Conservation (phyloP, 2,797 vertebrate genomes). For the Crax fasciolata region DNA sequence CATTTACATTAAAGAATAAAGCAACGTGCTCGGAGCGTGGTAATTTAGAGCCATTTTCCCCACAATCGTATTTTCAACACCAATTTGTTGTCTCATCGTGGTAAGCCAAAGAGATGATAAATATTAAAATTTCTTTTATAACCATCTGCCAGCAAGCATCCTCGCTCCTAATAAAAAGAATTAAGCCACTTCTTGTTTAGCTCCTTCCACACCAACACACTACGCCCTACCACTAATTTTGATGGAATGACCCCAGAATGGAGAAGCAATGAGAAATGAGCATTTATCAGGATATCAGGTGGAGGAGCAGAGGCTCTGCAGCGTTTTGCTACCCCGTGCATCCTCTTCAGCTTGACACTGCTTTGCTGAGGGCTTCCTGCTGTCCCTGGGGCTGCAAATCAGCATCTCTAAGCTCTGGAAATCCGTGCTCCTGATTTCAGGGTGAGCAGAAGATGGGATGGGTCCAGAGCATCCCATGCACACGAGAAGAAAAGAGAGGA, state of each 20-base stretch:
- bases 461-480: not conserved
- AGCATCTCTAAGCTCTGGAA: not conserved
- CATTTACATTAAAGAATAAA: not conserved
- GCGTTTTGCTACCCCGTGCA: not conserved
- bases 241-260: accelerated
- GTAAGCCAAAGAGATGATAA: not conserved
- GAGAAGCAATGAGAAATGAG: accelerated
- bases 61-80: not conserved
- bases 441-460: no score
- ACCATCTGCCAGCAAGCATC: not conserved
- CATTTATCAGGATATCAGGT: accelerated
- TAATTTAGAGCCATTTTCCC: not conserved
- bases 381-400: not conserved
- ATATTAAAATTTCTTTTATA: not conserved
- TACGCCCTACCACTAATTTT: accelerated
- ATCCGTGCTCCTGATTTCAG: accelerated
- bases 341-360: not conserved
- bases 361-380: not conserved
- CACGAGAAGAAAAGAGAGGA: not conserved
- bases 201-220: accelerated
- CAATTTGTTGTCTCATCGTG: conserved; percentile 5
- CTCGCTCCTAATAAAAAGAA: not conserved
- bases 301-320: not conserved
- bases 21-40: not conserved
- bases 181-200: not conserved